Evolutionary conservation across 1,140 invertebrate genomes (phyloP).

Genomic region (Idris sp.): DNA sequence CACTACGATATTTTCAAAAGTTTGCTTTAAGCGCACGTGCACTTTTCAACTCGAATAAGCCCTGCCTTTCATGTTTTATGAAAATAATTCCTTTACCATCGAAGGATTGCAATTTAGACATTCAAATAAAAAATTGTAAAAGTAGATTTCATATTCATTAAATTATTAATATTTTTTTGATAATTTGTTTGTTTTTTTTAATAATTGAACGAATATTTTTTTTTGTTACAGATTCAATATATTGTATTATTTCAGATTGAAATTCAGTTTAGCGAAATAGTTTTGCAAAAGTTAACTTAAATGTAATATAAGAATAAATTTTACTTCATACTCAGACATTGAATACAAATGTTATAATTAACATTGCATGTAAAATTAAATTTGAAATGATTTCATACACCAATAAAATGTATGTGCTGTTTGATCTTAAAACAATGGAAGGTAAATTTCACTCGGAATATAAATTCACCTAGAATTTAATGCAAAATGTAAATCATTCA

Average conservation of each 20-base stretch:
- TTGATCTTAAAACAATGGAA: constrained; percentile 45
- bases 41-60: constrained; percentile 57
- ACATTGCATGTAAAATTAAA: constrained; percentile 20
- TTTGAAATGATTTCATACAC: constrained; percentile 45
- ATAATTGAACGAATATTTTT: too few species aligned
- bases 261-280: too few species aligned
- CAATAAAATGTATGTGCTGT: constrained; percentile 52
- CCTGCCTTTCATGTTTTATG: constrained; percentile 57
- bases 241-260: too few species aligned
- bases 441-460: constrained; percentile 25
- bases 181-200: too few species aligned
- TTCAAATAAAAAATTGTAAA: constrained; percentile 52
- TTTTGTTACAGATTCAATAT: too few species aligned
- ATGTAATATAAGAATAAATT: too few species aligned
- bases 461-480: constrained; percentile 54
- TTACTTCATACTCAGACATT: too few species aligned
- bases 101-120: constrained; percentile 48
- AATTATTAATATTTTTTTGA: too few species aligned
- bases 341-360: constrained; percentile 25
- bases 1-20: constrained; percentile 55
- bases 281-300: too few species aligned
- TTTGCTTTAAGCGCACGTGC: constrained; percentile 43
- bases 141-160: too few species aligned
- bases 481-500: constrained; percentile 47
- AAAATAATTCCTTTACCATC: constrained; percentile 58